Percentiles rank a stretch among this genome's conserved stretches.
phyloP scores from a whole-genome alignment of 1,140 invertebrate species.

The Drosophila eugracilis region DNA sequence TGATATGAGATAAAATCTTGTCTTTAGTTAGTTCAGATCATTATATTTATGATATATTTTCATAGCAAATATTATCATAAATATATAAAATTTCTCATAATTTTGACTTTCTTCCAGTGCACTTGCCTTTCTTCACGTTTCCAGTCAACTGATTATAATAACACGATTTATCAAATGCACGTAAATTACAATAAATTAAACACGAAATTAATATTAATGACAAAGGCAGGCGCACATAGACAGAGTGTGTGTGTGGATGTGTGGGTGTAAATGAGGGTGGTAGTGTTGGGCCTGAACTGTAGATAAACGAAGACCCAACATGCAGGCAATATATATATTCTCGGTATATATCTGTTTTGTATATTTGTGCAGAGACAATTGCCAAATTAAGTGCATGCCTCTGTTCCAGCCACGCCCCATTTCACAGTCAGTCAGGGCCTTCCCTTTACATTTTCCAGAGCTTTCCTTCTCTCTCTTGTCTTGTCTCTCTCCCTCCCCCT shows the following conservation, averaged over 20 bases:
- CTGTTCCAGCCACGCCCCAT: conserved; percentile 19
- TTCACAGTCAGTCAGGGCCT: neutral
- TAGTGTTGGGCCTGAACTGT: neutral
- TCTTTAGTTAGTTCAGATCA: too few species aligned
- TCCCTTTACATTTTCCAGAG: too few species aligned
- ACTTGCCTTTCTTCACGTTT: conserved; percentile 44
- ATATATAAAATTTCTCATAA: neutral
- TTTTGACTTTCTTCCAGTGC: neutral
- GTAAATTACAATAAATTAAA: conserved; percentile 83
- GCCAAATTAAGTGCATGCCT: conserved; percentile 79
- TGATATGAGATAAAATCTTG: too few species aligned
- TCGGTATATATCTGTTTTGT: conserved; percentile 8
- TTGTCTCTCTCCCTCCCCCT: neutral
- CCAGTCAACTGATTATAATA: conserved; percentile 74
- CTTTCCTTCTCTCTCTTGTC: too few species aligned
- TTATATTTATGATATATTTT: neutral
- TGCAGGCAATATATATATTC: conserved; percentile 13
- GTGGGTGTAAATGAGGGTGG: neutral
- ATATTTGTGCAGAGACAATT: conserved; percentile 61
- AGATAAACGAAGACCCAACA: conserved; percentile 23
- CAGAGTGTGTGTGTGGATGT: neutral
- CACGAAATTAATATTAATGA: conserved; percentile 82
- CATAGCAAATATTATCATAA: too few species aligned
- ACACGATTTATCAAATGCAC: conserved; percentile 80
- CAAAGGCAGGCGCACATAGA: conserved; percentile 51